A percentile compares a stretch with the other conserved stretches of the same genome.
phyloP scores from a whole-genome alignment of 1,140 invertebrate genomes.

The Cyrtorhinus lividipennis region DNA sequence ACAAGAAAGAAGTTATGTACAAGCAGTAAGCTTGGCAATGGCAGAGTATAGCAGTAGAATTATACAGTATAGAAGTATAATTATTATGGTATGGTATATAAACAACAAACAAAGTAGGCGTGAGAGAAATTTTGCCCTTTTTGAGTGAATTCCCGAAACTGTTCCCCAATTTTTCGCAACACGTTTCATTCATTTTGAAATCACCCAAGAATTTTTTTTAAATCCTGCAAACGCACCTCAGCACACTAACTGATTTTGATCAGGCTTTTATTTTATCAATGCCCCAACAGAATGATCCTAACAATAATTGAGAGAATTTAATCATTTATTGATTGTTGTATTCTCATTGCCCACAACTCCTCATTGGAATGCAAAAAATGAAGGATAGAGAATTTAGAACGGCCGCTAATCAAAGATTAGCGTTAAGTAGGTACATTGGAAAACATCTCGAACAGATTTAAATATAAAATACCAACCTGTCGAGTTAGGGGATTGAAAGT shows the following conservation, averaged over 20 bases:
- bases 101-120: no score
- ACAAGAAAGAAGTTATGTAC: no score
- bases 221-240: no score
- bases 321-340: neutral
- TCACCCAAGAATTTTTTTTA: neutral
- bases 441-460: neutral
- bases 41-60: no score
- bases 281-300: neutral
- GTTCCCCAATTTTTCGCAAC: neutral
- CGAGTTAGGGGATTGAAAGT: neutral
- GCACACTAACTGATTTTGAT: no score
- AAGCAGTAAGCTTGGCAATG: no score
- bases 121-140: no score
- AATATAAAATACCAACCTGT: neutral
- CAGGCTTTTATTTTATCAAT: neutral
- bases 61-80: neutral
- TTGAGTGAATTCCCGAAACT: neutral
- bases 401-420: neutral
- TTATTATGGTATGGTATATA: neutral
- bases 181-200: neutral
- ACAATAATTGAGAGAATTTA: neutral
- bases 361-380: neutral
- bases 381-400: neutral
- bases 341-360: no score
- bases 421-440: neutral